These are phyloP conservation scores for Cryptotermes secundus DNA, from an alignment of 1,140 invertebrate species.

Conservation along the genomic window DNA sequence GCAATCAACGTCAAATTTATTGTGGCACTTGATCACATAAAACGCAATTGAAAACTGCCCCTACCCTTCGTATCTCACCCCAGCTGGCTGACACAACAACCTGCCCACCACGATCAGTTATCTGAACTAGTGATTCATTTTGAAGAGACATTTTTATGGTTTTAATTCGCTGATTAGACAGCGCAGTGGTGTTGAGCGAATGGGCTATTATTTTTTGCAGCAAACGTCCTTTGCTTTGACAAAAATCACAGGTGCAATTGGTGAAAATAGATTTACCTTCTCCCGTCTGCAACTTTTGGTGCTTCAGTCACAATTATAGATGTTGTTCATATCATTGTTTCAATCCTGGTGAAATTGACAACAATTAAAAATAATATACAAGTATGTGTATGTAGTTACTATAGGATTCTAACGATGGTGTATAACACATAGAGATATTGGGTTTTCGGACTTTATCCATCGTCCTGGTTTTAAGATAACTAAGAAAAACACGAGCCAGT, in stretches of 20 bases:
- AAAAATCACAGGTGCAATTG: slow-evolving; percentile 13
- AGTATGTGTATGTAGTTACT: no score
- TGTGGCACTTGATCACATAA: slow-evolving; percentile 29
- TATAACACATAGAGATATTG: no score
- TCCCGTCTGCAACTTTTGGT: background rate
- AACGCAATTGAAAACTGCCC: slow-evolving; percentile 28
- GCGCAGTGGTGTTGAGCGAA: background rate
- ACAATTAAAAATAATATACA: background rate
- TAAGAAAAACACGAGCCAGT: no score
- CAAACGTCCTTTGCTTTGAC: background rate
- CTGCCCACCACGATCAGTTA: background rate
- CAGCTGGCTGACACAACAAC: background rate
- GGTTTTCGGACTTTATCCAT: no score
- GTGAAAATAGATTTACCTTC: background rate
- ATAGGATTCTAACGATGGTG: no score
- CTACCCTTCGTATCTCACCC: background rate
- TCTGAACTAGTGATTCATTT: background rate
- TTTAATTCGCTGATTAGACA: slow-evolving; percentile 2
- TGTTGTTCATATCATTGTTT: background rate
- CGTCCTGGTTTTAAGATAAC: no score
- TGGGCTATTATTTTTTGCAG: background rate
- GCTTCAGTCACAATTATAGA: background rate
- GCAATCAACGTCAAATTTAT: slow-evolving; percentile 29
- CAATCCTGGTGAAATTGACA: background rate
- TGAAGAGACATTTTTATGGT: slow-evolving; percentile 16